Conservation (phyloP, 1,140 invertebrate species). For the Bombus cullumanus region DNA sequence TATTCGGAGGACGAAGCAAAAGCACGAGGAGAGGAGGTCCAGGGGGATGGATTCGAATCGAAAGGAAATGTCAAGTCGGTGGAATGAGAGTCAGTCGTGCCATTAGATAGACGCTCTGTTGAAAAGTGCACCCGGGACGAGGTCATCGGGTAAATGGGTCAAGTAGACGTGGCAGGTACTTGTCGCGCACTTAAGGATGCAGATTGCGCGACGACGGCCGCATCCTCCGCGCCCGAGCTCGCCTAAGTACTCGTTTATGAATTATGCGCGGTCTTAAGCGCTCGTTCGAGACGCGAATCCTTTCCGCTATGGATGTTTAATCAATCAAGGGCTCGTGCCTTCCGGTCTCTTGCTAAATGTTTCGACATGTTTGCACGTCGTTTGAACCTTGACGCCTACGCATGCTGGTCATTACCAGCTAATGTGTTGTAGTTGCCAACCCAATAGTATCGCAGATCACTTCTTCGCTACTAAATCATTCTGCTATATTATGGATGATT, state of each 20-base stretch:
- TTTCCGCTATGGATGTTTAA: neutral
- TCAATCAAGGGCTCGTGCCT: neutral
- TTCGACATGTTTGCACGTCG: neutral
- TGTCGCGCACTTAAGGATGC: conserved; percentile 58
- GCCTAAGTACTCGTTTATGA: conserved; percentile 51
- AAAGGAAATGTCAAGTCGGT: neutral
- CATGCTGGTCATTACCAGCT: too few relatives aligned
- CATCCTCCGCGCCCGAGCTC: conserved; percentile 15
- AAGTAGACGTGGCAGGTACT: conserved; percentile 64
- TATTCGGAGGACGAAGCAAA: neutral
- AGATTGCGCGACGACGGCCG: conserved; percentile 53
- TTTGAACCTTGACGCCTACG: neutral
- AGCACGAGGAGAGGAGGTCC: too few relatives aligned
- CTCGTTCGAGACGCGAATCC: neutral
- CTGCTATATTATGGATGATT: too few relatives aligned
- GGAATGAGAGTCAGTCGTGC: neutral
- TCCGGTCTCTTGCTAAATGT: neutral
- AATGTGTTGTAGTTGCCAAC: too few relatives aligned
- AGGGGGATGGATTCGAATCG: too few relatives aligned
- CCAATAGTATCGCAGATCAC: too few relatives aligned
- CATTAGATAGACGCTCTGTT: conserved; percentile 56
- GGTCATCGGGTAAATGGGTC: conserved; percentile 75
- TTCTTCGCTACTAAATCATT: too few relatives aligned
- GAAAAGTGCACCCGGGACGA: conserved; percentile 60
- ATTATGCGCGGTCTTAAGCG: conserved; percentile 42